Base-by-base conservation (phyloP, 2,888 invertebrate genomes). In the Celastrina argiolus region DNA sequence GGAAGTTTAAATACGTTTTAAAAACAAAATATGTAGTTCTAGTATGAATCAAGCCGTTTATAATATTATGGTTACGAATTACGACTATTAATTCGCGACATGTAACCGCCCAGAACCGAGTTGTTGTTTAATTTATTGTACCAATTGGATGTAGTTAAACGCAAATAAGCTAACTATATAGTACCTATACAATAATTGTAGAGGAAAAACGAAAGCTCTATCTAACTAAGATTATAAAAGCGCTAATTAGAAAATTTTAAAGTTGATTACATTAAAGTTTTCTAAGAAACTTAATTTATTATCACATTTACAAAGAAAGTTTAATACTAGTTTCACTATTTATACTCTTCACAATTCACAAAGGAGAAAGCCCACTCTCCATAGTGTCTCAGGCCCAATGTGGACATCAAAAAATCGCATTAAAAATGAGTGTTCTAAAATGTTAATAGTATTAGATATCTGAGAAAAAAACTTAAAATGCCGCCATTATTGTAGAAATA, bases 61-160 rank as follows among this genome's bases (percentile, higher is more conserved):
- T 83, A 83, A 85, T 88, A 85, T 87, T 84, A 89, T 89, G 84
- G 83, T 81, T 88, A n/a, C n/a, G n/a, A n/a, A n/a, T 88, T 89
- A 89, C 86, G 84, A 81, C 85, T 83, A 85, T 87, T 88, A 88
- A 89, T 89, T 88, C 85, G 87, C 82, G 84, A 87, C 87, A 86
- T 81, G 81, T 84, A 82, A 84, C 86, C 87, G 85, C 87, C 87
- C 85, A 82, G 81, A 72, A 78, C 77, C 81, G 78, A 75, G 77
- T 75, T 79, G 77, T 76, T 72, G 72, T 73, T 75, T 64, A 75
- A 78, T 80, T 82, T 81, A 84, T 82, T 78, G 77, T 76, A 77
- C 78, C 79, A 81, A 80, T 79, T 10, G 36, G 10, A 18, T 14
- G 61, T 34, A 34, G 34, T 59, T 59, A 34, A 16, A 59, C 31